phyloP scores from a whole-genome alignment of 2,888 invertebrate genomes.

The Habrosyne pyritoides region DNA sequence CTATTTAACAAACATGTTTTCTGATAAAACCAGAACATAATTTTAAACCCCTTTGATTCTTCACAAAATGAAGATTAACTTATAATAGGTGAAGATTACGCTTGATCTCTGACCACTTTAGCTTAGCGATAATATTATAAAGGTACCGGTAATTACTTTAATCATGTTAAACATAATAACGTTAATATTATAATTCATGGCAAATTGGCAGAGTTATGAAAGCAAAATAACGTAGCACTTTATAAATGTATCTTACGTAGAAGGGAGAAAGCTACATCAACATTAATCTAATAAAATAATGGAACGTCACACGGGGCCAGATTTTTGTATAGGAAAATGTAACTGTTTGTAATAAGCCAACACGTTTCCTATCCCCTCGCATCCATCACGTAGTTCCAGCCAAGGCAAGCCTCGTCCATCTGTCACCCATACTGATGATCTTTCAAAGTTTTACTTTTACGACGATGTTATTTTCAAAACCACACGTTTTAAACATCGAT shows the following conservation, averaged over 20 bases:
- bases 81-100: background rate
- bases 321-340: conserved; percentile 64
- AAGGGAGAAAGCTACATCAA: conserved; percentile 45
- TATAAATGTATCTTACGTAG: background rate
- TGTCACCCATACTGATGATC: conserved; percentile 45
- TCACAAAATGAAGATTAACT: background rate
- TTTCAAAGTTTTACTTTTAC: conserved; percentile 12
- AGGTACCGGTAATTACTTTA: background rate
- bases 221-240: background rate
- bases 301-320: conserved; percentile 65
- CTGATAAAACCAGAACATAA: no score
- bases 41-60: background rate
- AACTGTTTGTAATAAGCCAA: conserved; percentile 75
- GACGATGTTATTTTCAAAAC: background rate
- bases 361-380: conserved; percentile 61
- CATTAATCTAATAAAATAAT: conserved; percentile 78
- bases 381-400: conserved; percentile 63
- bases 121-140: background rate
- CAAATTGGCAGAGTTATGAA: background rate
- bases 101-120: background rate
- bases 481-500: conserved; percentile 4
- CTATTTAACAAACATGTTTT: no score
- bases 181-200: background rate
- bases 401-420: conserved; percentile 42
- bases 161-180: background rate